Evolutionary conservation across 2,888 invertebrate species (phyloP).

Genomic region (Aporophyla nigra): DNA sequence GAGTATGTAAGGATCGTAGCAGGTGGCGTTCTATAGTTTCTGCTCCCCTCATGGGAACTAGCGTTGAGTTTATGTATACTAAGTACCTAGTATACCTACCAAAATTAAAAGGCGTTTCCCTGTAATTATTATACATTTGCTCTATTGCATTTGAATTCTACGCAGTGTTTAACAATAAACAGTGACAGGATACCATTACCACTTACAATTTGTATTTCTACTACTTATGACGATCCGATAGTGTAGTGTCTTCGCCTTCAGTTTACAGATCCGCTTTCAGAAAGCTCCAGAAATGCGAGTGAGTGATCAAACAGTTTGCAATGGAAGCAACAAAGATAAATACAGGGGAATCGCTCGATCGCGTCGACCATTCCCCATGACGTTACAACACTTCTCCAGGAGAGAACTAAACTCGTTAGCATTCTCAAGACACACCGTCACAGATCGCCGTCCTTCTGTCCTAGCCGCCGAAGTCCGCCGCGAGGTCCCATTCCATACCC

Average conservation of each 20-base stretch:
- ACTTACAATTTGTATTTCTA: background rate
- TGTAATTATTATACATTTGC: background rate
- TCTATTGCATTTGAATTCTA: background rate
- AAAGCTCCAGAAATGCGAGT: slow-evolving; percentile 4
- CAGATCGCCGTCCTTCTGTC: no score
- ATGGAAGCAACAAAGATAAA: slow-evolving; percentile 1
- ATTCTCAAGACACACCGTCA: no score
- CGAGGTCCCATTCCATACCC: no score
- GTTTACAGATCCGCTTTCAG: slow-evolving; percentile 1
- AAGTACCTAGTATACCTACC: no score
- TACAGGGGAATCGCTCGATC: background rate
- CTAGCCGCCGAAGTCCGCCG: no score
- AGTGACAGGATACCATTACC: background rate
- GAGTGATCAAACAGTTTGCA: slow-evolving; percentile 16
- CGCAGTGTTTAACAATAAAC: background rate
- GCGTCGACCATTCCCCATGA: no score
- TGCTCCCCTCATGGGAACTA: no score
- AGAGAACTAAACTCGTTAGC: no score
- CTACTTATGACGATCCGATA: slow-evolving; percentile 1
- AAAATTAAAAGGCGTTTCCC: background rate
- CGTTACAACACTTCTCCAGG: no score
- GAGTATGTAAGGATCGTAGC: no score
- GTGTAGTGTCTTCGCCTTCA: background rate
- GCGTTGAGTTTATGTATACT: no score
- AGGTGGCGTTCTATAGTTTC: no score